Conservation (phyloP, 1,140 invertebrate species). For the Saccostrea cuccullata region DNA sequence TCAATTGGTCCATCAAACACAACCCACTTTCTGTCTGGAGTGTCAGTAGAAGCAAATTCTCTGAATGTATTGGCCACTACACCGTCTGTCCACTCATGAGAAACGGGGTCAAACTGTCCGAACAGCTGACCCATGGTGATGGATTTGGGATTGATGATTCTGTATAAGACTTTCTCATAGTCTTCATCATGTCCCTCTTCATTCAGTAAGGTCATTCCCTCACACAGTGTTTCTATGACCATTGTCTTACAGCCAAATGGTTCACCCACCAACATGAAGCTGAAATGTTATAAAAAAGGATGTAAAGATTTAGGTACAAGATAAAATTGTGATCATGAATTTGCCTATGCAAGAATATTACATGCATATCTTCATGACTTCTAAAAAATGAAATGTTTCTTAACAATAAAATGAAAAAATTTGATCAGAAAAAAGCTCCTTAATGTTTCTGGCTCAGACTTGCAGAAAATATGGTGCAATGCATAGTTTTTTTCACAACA, state of each 20-base stretch:
- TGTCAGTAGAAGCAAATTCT: slow-evolving; percentile 77
- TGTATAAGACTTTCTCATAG: slow-evolving; percentile 75
- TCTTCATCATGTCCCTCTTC: slow-evolving; percentile 72
- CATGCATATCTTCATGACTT: no score
- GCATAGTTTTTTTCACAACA: no score
- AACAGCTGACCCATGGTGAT: slow-evolving; percentile 80
- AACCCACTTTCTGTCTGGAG: slow-evolving; percentile 79
- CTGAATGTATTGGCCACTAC: slow-evolving; percentile 81
- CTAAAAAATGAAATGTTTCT: no score
- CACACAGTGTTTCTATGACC: slow-evolving; percentile 83
- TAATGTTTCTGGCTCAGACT: no score
- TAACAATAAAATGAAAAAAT: neutral
- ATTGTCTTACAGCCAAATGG: slow-evolving; percentile 81
- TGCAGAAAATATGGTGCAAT: no score
- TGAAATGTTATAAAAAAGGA: slow-evolving; percentile 59
- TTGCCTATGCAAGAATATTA: no score
- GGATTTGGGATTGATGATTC: slow-evolving; percentile 79
- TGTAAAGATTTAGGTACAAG: no score
- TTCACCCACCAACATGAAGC: slow-evolving; percentile 80
- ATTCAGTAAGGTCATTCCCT: slow-evolving; percentile 83
- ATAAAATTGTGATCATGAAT: no score
- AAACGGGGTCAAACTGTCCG: slow-evolving; percentile 79
- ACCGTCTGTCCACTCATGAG: slow-evolving; percentile 80
- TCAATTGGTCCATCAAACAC: slow-evolving; percentile 80
- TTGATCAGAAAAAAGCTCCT: neutral